Conservation (phyloP, 1,140 invertebrate genomes). For the Diploscapter pachys region DNA sequence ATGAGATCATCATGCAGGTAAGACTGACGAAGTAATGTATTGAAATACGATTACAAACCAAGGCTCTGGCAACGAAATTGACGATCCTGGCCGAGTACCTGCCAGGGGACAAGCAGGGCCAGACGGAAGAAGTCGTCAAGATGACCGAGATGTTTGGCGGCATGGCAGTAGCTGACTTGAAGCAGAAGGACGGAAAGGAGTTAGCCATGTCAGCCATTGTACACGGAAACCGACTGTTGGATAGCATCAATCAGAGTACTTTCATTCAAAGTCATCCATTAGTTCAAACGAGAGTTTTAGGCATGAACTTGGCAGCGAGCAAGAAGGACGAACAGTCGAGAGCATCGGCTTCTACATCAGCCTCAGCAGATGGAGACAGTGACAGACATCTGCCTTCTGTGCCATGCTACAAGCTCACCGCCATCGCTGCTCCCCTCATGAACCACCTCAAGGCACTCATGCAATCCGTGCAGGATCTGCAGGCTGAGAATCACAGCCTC, state of each 20-base stretch:
- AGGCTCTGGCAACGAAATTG: too few species aligned
- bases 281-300: conserved; percentile 17
- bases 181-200: conserved; percentile 52
- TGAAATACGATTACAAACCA: too few species aligned
- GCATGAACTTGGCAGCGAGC: conserved; percentile 24
- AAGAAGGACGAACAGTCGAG: conserved; percentile 14
- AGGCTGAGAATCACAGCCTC: conserved; percentile 32
- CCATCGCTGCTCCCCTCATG: conserved; percentile 42
- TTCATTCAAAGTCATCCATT: conserved; percentile 24
- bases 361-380: conserved; percentile 8
- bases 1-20: conserved; percentile 51
- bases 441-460: conserved; percentile 44
- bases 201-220: conserved; percentile 58
- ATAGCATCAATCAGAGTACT: conserved; percentile 50
- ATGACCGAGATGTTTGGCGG: conserved; percentile 51
- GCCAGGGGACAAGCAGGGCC: conserved; percentile 40
- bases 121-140: conserved; percentile 42
- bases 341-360: conserved; percentile 7
- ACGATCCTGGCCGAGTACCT: conserved; percentile 48
- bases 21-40: conserved; percentile 47
- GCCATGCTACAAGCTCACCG: conserved; percentile 39
- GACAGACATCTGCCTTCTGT: conserved; percentile 39
- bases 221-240: conserved; percentile 55
- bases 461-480: conserved; percentile 41
- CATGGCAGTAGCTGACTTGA: conserved; percentile 49